phyloP scores from a whole-genome alignment of 2,113 vertebrate genomes.

The Phainopepla nitens region DNA sequence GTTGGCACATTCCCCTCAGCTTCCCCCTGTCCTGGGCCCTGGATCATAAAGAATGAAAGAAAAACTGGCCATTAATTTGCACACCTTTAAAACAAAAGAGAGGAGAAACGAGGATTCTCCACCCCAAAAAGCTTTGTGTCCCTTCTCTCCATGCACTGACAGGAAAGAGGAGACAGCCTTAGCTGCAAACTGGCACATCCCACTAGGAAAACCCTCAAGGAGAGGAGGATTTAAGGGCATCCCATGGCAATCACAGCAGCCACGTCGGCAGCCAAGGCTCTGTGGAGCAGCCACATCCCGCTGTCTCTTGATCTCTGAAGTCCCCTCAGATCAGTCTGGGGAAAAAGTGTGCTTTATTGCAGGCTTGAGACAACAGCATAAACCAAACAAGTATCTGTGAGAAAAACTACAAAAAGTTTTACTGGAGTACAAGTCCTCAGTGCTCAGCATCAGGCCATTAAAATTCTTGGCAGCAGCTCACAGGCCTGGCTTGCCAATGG shows the following conservation, averaged over 20 bases:
- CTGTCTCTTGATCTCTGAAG: background rate
- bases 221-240: background rate
- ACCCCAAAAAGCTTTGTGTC: background rate
- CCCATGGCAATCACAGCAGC: background rate
- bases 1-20: background rate
- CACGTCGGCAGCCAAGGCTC: background rate
- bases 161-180: background rate
- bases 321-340: background rate
- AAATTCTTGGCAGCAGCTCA: background rate
- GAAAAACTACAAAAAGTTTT: background rate
- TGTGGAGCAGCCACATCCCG: background rate
- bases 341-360: accelerated
- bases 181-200: background rate
- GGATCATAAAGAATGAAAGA: background rate
- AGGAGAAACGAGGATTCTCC: background rate
- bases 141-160: background rate
- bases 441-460: background rate
- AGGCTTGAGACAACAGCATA: background rate
- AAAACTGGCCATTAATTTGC: background rate
- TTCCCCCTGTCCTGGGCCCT: background rate
- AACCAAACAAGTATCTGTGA: background rate
- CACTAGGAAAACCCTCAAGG: background rate
- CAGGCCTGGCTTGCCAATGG: background rate
- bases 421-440: background rate
- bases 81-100: background rate